A percentile compares a stretch with the other conserved stretches of the same genome.
These are phyloP conservation scores for Ectemnius continuus DNA, from an alignment of 2,888 invertebrate species.

Conservation along the genomic window DNA sequence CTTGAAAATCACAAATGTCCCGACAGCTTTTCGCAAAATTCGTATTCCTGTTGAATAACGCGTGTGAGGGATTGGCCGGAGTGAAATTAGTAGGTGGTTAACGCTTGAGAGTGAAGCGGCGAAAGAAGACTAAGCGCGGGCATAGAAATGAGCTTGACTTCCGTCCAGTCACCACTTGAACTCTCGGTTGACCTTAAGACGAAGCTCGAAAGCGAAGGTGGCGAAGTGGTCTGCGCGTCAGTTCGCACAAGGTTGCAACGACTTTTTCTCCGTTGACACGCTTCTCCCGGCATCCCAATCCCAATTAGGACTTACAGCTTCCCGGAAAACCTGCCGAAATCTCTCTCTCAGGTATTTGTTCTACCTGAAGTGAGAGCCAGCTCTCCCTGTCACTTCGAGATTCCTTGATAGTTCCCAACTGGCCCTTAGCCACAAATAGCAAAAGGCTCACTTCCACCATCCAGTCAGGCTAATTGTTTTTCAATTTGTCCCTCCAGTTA, in stretches of 20 bases:
- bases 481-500: no score
- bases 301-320: conserved; percentile 37
- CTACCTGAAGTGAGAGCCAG: conserved; percentile 45
- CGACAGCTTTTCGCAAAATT: no score
- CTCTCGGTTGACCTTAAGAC: neutral
- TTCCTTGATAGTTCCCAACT: conserved; percentile 41
- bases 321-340: conserved; percentile 33
- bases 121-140: neutral
- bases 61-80: no score
- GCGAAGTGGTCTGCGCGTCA: conserved; percentile 16
- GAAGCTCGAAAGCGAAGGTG: neutral
- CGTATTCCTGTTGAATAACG: no score
- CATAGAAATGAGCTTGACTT: neutral
- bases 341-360: conserved; percentile 40
- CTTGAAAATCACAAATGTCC: no score
- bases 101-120: neutral
- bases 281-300: conserved; percentile 32
- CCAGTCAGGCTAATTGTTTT: no score
- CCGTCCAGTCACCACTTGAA: neutral
- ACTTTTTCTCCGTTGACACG: conserved; percentile 30
- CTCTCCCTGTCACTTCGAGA: conserved; percentile 26
- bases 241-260: conserved; percentile 12
- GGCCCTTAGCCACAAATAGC: conserved; percentile 40
- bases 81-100: no score
- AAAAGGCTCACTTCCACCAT: neutral